Evolutionary conservation across 2,113 vertebrate genomes (phyloP), one percentile per base, ranked within the genome.

Genomic region (Macquaria ambigua): DNA sequence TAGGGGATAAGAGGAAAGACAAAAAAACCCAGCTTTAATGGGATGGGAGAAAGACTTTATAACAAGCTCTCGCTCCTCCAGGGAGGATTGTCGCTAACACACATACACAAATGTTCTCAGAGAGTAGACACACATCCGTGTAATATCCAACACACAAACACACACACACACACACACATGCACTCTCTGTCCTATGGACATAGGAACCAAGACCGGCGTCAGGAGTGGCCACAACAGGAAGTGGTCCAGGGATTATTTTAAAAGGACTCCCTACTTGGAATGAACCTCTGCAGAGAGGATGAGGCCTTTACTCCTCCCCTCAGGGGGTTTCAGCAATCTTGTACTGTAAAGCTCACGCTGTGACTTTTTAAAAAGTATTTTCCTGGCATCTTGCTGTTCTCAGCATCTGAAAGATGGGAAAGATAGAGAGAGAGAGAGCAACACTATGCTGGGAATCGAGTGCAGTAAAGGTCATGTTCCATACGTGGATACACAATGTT

Each of bases 151-250:
- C 28, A 31, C 28, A 31, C 28, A 31, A 31, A 9, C 68, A 34
- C 34, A 34, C 34, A 34, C 34, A 34, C 34, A 23, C 77, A 70
- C 71, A 70, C 71, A 28, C 67, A 39, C 43, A 77, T 9, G 21
- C 15, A 75, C 80, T 21, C 71, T 23, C 37, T 82, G 73, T 58
- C 77, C 70, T 64, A 9, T n/a, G 6, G 43, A 63, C 64, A 92
- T 23, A 75, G 62, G 66, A 80, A 81, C 50, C 37, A 34, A 59
- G 71, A 48, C 69, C 1, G 48, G 85, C n/a, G 81, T 88, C 77
- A 52, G 84, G 82, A 79, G 88, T 89, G 61, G 67, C 82, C 88
- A 81, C 75, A 83, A 86, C 83, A 90, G 93, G 90, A 92, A 87
- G 87, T 79, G 76, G 59, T 81, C 25, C 34, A 48, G 43, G 55